Evolutionary conservation across 2,113 vertebrate species (phyloP), one percentile per base, ranked within the genome.

Genomic region (Onychostoma macrolepis): DNA sequence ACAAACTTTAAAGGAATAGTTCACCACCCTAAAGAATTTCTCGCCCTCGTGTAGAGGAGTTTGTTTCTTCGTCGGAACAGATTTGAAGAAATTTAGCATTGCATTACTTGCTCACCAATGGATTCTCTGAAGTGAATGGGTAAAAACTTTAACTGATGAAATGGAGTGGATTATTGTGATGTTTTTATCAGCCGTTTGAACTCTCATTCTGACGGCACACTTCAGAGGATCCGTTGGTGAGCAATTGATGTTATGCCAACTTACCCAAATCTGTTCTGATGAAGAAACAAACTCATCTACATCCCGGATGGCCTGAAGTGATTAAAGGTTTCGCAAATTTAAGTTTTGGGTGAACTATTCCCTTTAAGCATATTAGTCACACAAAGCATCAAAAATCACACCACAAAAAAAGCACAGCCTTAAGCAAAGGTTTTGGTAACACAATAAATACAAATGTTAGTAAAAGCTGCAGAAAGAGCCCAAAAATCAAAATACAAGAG

Each of bases 401-500:
- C 19, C 19, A 79, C 8, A 83, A 76, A 30, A 61, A 10, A 76
- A 88, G 81, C 85, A 26, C 71, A 83, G 86, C 63, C 15, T 75
- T 79, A 81, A 76, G 79, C 65, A 88, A 63, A 82, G 28, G 36
- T 76, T 81, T 83, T 86, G 83, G 80, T 84, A 74, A 43, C 65
- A 88, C 41, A 67, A 81, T 87, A 76, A 84, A 69, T 30, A 58
- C 26, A 38, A 19, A n/a, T 48, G 63, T 88, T 72, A 86, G 87
- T 61, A 85, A 74, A 76, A 36, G 83, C 50, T 72, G 71, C 84
- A 86, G 85, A 79, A 85, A 77, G 26, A 86, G 87, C 12, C 45
- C 28, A 74, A 56, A 58, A 63, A 80, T 48, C 12, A 10, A 93
- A 36, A 90, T 80, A 92, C 86, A 90, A 89, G 84, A 91, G 88